These are phyloP conservation scores for Phenganax marumi DNA, from an alignment of 92 coral and sea anemone genomes.

Conservation along the genomic window DNA sequence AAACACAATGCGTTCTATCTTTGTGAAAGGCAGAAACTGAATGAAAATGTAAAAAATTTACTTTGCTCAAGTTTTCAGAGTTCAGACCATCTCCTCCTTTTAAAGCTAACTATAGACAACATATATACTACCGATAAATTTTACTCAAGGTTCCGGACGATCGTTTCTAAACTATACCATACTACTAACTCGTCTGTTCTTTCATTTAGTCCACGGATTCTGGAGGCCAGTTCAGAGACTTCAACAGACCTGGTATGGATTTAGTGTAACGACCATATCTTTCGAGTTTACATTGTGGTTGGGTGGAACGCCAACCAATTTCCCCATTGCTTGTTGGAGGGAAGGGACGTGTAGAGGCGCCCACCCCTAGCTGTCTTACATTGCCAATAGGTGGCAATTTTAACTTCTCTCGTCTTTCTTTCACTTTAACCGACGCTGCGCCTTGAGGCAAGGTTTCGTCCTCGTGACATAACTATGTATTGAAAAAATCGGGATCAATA, in stretches of 20 bases:
- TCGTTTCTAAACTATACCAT: not conserved
- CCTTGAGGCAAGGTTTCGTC: slow-evolving; percentile 77
- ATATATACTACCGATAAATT: too few relatives aligned
- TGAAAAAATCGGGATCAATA: not conserved
- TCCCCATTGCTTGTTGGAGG: slow-evolving; percentile 77
- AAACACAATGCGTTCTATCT: too few relatives aligned
- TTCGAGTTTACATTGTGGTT: slow-evolving; percentile 78
- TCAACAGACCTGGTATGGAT: slow-evolving; percentile 70
- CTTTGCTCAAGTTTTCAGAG: too few relatives aligned
- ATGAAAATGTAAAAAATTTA: too few relatives aligned
- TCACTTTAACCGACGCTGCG: slow-evolving; percentile 85
- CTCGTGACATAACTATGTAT: slow-evolving; percentile 75
- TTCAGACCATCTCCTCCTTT: too few relatives aligned
- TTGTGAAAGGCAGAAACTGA: too few relatives aligned
- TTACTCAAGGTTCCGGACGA: too few relatives aligned
- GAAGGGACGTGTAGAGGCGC: slow-evolving; percentile 75
- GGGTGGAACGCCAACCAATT: slow-evolving; percentile 96
- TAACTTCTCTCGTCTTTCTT: slow-evolving; percentile 89
- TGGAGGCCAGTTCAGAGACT: slow-evolving; percentile 97
- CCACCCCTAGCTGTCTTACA: slow-evolving; percentile 85
- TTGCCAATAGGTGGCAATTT: slow-evolving; percentile 96
- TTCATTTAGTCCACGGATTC: slow-evolving; percentile 73
- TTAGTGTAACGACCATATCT: slow-evolving; percentile 90
- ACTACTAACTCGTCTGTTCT: not conserved
- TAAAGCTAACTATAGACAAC: too few relatives aligned